phyloP scores from a whole-genome alignment of 2,797 vertebrate genomes.

The Sardinella longiceps region DNA sequence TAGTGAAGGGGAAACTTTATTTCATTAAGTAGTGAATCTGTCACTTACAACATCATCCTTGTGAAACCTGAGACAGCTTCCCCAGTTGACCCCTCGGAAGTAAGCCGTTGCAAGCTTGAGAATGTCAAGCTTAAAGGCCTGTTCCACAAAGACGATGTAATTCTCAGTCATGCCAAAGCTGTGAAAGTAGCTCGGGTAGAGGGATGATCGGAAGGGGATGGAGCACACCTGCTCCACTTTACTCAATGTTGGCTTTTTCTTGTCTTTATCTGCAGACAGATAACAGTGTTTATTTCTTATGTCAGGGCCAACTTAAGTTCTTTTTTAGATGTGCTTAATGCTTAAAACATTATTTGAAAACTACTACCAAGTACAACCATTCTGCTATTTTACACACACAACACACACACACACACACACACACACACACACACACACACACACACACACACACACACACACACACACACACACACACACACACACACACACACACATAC shows the following conservation, averaged over 20 bases:
- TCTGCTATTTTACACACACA: no score
- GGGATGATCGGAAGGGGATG: slow-evolving; percentile 78
- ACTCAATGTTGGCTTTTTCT: slow-evolving; percentile 66
- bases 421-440: no score
- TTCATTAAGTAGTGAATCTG: background rate
- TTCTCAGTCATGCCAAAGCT: slow-evolving; percentile 92
- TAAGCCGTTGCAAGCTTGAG: slow-evolving; percentile 87
- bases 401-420: no score
- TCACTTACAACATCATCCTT: slow-evolving; percentile 78
- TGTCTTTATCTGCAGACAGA: slow-evolving; percentile 60
- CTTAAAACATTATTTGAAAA: no score
- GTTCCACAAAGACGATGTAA: slow-evolving; percentile 91
- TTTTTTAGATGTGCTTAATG: no score
- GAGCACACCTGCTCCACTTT: slow-evolving; percentile 81
- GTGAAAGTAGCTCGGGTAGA: slow-evolving; percentile 93
- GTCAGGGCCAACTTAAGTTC: no score
- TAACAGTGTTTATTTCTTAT: no score
- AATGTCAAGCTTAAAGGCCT: slow-evolving; percentile 88
- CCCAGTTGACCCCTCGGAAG: slow-evolving; percentile 85
- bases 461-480: no score
- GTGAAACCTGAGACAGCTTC: slow-evolving; percentile 82
- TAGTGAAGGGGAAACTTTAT: background rate
- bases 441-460: no score
- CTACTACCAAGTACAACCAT: no score
- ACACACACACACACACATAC: no score